A percentile compares a stretch with the other conserved stretches of the same genome.
phyloP scores from a whole-genome alignment of 1,140 invertebrate genomes.

The Drosophila grimshawi region DNA sequence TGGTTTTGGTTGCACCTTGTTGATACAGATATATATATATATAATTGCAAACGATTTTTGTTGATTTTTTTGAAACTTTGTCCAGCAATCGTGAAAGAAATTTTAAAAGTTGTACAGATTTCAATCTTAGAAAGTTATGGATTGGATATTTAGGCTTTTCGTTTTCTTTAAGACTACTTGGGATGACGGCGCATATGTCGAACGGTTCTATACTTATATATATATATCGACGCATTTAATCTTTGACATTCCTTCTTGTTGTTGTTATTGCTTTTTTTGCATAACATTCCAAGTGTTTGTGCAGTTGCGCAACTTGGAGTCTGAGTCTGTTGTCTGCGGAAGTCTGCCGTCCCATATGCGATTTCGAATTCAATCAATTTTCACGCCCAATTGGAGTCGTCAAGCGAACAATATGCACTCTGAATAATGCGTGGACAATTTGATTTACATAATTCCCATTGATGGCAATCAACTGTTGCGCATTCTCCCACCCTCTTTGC shows the following conservation, averaged over 20 bases:
- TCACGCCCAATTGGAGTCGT: conserved; percentile 60
- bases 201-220: no score
- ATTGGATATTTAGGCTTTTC: no score
- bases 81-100: no score
- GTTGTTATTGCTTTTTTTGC: neutral
- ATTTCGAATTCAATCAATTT: conserved; percentile 20
- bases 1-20: neutral
- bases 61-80: neutral
- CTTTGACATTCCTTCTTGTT: neutral
- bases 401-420: conserved; percentile 45
- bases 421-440: conserved; percentile 65
- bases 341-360: conserved; percentile 1
- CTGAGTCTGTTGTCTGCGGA: neutral
- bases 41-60: neutral
- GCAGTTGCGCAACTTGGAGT: neutral
- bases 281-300: neutral
- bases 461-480: conserved; percentile 75
- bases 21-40: neutral
- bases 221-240: neutral
- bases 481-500: neutral
- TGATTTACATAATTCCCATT: conserved; percentile 74
- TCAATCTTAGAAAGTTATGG: no score
- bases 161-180: no score
- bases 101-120: no score
- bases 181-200: no score